phyloP scores from a whole-genome alignment of 2,888 invertebrate genomes.

The Buathra laborator region DNA sequence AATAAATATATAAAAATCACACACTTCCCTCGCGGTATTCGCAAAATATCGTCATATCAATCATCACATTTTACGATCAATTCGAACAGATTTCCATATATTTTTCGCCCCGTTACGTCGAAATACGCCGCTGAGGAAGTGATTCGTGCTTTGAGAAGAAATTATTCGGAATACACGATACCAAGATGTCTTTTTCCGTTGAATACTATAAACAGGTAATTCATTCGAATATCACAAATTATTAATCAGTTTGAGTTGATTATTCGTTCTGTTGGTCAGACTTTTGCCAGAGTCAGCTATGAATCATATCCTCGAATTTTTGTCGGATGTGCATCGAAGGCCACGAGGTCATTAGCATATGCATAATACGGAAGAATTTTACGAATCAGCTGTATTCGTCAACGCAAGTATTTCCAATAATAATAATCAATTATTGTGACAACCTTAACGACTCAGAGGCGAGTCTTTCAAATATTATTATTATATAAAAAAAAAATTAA shows the following conservation, averaged over 20 bases:
- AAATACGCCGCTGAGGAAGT: slow-evolving; percentile 78
- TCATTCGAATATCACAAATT: neutral
- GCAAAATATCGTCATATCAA: neutral
- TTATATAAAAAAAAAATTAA: neutral
- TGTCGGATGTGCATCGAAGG: slow-evolving; percentile 68
- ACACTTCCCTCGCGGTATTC: neutral
- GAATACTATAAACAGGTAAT: slow-evolving; percentile 77
- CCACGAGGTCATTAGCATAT: neutral
- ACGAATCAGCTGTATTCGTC: neutral
- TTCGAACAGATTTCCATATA: slow-evolving; percentile 75
- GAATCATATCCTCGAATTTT: slow-evolving; percentile 76
- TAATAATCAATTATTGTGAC: neutral
- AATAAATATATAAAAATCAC: neutral
- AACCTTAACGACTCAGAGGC: neutral
- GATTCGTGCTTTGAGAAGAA: slow-evolving; percentile 78
- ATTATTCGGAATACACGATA: slow-evolving; percentile 79
- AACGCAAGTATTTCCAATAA: neutral
- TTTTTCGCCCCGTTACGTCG: slow-evolving; percentile 76
- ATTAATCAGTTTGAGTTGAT: neutral
- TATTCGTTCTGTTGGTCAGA: slow-evolving; percentile 61
- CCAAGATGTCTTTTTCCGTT: slow-evolving; percentile 78
- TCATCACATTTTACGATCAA: neutral
- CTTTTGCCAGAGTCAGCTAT: slow-evolving; percentile 75
- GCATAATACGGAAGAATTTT: neutral
- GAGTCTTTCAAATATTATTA: neutral